Base-by-base conservation (phyloP, 2,797 vertebrate species). In the Sebastes nivosus region DNA sequence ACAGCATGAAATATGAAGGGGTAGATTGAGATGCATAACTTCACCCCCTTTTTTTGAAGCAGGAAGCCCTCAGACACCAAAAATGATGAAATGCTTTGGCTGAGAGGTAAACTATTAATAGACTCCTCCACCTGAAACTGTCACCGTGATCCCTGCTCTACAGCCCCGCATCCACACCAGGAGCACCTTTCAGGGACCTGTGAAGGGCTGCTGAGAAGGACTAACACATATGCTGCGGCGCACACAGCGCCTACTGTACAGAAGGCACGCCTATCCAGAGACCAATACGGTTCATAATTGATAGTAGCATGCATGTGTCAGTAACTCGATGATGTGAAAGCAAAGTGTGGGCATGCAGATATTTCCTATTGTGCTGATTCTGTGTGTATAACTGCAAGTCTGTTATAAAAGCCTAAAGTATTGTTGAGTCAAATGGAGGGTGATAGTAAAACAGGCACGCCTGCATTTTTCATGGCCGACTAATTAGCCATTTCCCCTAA, bases 61-160 rank as follows among this genome's bases (percentile, higher is more conserved):
- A 93, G 92, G 91, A 95, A 95, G 93, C 91, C 94, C 92, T 95
- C 95, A 95, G 94, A 95, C 93, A 87, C 87, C 88, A 89, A 83
- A 92, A 94, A 95, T 96, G 96, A 96, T 96, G 93, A 95, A 96
- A 95, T 89, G 94, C 95, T 93, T 89, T 87, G 93, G 94, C 93
- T 92, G 93, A 94, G 93, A 94, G 94, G 92, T 95, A 95, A 96
- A 95, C 96, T 96, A 96, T 96, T 95, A 96, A 96, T 96, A 96
- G 95, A 95, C 93, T 94, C 87, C 91, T 95, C 95, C 94, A 96
- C 96, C 96, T 95, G 92, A 95, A 96, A 96, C 95, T 96, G 96
- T 96, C 96, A 96, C 87, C 8, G 85, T 90, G 91, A 94, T 95
- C 93, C 90, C 83, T 76, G 91, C 88, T 92, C 91, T 87, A 83